Percentiles rank a stretch among this genome's conserved stretches.
Evolutionary conservation across 2,797 vertebrate species (phyloP).

Genomic region (Fistularia tabacaria): DNA sequence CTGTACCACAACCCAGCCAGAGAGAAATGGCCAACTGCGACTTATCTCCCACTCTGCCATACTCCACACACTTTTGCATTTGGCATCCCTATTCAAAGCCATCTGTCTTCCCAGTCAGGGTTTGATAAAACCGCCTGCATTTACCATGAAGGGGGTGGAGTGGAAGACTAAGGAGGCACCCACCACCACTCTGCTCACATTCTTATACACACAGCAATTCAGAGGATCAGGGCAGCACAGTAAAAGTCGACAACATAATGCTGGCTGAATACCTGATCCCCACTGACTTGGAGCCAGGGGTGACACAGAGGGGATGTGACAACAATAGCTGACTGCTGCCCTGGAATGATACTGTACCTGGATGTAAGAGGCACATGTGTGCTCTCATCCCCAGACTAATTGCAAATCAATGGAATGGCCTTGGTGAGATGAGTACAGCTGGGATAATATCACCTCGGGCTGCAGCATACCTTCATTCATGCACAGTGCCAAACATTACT

Average conservation of each 20-base stretch:
- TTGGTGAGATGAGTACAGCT: slow-evolving; percentile 49
- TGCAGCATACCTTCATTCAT: slow-evolving; percentile 38
- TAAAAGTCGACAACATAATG: slow-evolving; percentile 41
- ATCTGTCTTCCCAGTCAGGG: slow-evolving; percentile 75
- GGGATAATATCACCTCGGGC: slow-evolving; percentile 45
- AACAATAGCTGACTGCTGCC: slow-evolving; percentile 38
- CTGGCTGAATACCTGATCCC: slow-evolving; percentile 53
- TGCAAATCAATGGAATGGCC: slow-evolving; percentile 65
- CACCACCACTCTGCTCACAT: slow-evolving; percentile 48
- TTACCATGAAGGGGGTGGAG: slow-evolving; percentile 41
- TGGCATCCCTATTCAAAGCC: slow-evolving; percentile 67
- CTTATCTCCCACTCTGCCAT: slow-evolving; percentile 72
- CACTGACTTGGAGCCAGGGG: slow-evolving; percentile 40
- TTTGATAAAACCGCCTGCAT: slow-evolving; percentile 71
- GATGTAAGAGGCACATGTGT: slow-evolving; percentile 41
- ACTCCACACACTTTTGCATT: slow-evolving; percentile 77
- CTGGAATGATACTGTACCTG: slow-evolving; percentile 44
- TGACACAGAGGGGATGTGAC: slow-evolving; percentile 39
- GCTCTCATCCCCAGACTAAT: slow-evolving; percentile 59
- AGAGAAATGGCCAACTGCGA: slow-evolving; percentile 64
- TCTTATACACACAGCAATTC: slow-evolving; percentile 50
- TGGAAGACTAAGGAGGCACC: slow-evolving; percentile 30
- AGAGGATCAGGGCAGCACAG: slow-evolving; percentile 20
- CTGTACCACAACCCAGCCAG: slow-evolving; percentile 60
- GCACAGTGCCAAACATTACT: slow-evolving; percentile 45